phyloP scores from a whole-genome alignment of 2,797 vertebrate species.

The Anguilla anguilla region DNA sequence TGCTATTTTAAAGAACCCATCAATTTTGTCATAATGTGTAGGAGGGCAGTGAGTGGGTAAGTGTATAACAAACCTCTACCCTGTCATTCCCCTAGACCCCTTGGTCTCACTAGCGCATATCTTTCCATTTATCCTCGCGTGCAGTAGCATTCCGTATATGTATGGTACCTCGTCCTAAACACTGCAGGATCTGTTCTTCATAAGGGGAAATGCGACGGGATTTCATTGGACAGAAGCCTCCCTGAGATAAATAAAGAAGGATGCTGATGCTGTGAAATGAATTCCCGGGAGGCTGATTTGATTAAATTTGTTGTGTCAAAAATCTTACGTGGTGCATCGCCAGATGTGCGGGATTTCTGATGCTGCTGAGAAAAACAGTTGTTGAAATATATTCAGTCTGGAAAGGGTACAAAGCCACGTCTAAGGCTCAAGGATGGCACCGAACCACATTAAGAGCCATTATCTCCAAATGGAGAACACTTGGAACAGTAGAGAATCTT shows the following conservation, averaged over 20 bases:
- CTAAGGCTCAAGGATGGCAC: no score
- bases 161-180: conserved; percentile 4
- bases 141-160: neutral
- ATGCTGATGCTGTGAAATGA: neutral
- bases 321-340: neutral
- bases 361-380: no score
- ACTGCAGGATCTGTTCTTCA: conserved; percentile 33
- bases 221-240: conserved; percentile 22
- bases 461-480: no score
- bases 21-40: conserved; percentile 36
- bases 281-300: neutral
- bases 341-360: neutral
- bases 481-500: no score
- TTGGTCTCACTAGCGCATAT: neutral
- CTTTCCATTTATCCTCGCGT: conserved; percentile 8
- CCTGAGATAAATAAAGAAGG: neutral
- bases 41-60: conserved; percentile 44
- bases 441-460: no score
- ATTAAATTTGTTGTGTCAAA: neutral
- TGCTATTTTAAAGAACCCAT: conserved; percentile 38
- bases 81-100: conserved; percentile 34
- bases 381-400: no score
- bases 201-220: conserved; percentile 27
- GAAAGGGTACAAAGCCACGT: no score
- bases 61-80: conserved; percentile 43